These are phyloP conservation scores for Camponotus floridanus DNA, from an alignment of 1,140 invertebrate genomes.

Conservation along the genomic window DNA sequence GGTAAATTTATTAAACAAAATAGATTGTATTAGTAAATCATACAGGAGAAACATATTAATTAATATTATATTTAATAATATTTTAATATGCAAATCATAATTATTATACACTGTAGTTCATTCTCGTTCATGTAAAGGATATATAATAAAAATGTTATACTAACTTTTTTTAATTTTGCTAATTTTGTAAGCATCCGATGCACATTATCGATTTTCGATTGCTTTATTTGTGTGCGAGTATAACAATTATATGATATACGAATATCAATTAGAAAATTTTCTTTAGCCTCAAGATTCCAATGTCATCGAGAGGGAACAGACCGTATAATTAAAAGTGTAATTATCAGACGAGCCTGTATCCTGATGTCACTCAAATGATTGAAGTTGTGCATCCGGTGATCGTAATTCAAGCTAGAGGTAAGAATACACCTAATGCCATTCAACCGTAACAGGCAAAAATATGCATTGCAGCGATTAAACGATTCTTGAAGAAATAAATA, in stretches of 20 bases:
- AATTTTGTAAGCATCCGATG: neutral
- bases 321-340: conserved; percentile 47
- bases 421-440: neutral
- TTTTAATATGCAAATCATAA: neutral
- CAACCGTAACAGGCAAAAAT: neutral
- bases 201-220: conserved; percentile 2
- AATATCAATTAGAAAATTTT: neutral
- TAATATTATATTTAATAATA: conserved; percentile 14
- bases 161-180: neutral
- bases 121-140: neutral
- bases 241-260: neutral
- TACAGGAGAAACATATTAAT: neutral
- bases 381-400: conserved; percentile 35
- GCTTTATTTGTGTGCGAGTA: neutral
- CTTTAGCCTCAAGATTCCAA: neutral
- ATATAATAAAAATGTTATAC: neutral
- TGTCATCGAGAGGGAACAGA: neutral
- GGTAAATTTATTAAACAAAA: conserved; percentile 12
- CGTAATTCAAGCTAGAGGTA: conserved; percentile 64
- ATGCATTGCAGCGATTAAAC: conserved; percentile 5
- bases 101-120: neutral
- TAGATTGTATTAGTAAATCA: neutral
- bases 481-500: neutral
- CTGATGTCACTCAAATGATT: conserved; percentile 63
- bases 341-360: conserved; percentile 63